Conservation (phyloP, 2,113 vertebrate species). For the human region DNA sequence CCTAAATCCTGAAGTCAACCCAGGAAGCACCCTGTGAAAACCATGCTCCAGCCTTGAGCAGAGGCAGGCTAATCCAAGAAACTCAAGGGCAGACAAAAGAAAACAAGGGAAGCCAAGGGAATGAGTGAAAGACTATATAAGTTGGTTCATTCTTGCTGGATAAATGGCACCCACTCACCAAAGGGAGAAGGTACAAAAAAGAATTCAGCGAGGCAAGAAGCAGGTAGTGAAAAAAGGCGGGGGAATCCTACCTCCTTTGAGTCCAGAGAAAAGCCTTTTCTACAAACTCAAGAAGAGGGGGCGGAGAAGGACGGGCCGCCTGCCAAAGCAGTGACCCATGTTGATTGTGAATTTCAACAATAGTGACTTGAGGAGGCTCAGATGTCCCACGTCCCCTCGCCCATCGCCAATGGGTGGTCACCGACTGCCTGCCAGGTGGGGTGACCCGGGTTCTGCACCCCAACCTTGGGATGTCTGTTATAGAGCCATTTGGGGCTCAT, state of each 20-base stretch:
- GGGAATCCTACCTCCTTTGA: background rate
- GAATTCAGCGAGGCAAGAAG: background rate
- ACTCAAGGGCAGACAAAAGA: background rate
- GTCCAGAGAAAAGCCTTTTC: constrained; percentile 18
- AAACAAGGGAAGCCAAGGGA: background rate
- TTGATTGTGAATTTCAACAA: background rate
- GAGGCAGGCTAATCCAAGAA: background rate
- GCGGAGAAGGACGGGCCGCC: background rate
- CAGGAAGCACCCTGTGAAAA: background rate
- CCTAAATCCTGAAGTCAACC: background rate
- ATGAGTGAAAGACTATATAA: background rate
- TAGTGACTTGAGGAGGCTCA: background rate
- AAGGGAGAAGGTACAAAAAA: background rate
- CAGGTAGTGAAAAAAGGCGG: background rate
- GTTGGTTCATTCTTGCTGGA: background rate
- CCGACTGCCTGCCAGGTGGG: background rate
- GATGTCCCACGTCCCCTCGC: background rate
- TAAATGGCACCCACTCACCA: background rate
- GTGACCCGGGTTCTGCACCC: background rate
- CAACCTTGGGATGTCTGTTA: background rate
- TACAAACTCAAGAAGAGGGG: background rate
- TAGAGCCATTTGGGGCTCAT: background rate
- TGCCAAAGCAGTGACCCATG: background rate
- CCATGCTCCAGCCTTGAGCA: background rate
- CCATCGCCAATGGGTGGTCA: background rate